Evolutionary conservation across 2,113 vertebrate genomes (phyloP).

Genomic region (Casuarius casuarius): DNA sequence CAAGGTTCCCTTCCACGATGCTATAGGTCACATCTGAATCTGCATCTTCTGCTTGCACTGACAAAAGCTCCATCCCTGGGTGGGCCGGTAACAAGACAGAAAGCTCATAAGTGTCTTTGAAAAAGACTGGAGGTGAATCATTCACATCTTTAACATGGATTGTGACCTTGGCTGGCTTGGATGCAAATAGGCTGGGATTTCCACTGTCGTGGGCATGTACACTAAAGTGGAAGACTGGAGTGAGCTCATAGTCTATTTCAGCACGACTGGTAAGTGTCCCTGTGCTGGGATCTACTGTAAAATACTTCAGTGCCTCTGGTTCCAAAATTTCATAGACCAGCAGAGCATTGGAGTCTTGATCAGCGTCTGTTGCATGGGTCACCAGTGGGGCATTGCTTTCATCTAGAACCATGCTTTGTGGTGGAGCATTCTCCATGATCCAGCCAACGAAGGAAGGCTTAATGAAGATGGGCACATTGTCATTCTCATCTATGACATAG

Average conservation of each 20-base stretch:
- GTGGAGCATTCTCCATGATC: conserved; percentile 86
- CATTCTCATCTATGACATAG: conserved; percentile 93
- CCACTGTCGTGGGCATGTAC: conserved; percentile 90
- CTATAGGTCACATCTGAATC: conserved; percentile 90
- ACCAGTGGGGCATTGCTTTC: conserved; percentile 87
- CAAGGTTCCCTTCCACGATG: conserved; percentile 83
- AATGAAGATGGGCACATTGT: conserved; percentile 86
- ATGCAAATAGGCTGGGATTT: conserved; percentile 83
- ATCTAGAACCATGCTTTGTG: conserved; percentile 88
- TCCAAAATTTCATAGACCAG: conserved; percentile 90
- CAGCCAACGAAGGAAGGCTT: conserved; percentile 82
- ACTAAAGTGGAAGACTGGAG: conserved; percentile 82
- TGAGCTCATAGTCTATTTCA: conserved; percentile 88
- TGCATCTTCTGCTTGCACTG: conserved; percentile 83
- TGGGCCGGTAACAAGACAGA: conserved; percentile 82
- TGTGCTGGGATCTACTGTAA: conserved; percentile 88
- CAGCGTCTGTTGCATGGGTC: conserved; percentile 85
- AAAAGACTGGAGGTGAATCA: conserved; percentile 89
- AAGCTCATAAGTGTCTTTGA: conserved; percentile 76
- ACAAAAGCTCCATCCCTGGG: conserved; percentile 82
- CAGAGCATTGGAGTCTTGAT: conserved; percentile 87
- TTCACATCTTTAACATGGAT: conserved; percentile 87
- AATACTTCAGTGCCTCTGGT: conserved; percentile 82
- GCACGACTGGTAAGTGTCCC: conserved; percentile 84
- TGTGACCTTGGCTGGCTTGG: conserved; percentile 83